Conservation (phyloP, 1,140 invertebrate genomes). For the Oryctes rhinoceros region DNA sequence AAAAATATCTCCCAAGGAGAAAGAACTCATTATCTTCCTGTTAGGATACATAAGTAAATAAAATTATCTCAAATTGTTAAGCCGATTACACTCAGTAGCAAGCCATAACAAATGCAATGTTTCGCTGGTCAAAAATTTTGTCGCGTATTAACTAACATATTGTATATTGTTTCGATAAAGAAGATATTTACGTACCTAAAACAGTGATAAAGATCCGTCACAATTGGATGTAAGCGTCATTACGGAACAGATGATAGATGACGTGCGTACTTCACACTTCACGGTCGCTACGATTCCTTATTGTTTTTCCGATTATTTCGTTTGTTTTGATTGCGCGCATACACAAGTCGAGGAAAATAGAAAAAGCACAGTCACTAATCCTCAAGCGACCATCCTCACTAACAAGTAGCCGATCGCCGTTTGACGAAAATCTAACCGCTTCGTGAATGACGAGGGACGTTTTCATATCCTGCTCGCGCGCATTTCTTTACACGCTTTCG, state of each 20-base stretch:
- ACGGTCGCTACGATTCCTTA: too few relatives aligned
- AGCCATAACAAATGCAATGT: not conserved
- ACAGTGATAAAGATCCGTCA: slow-evolving; percentile 5
- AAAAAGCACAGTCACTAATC: too few relatives aligned
- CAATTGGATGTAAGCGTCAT: not conserved
- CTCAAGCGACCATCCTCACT: not conserved
- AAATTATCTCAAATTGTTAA: not conserved
- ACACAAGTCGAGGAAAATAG: too few relatives aligned
- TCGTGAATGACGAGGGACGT: slow-evolving; percentile 2
- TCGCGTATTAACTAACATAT: not conserved
- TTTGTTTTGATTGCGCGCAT: too few relatives aligned
- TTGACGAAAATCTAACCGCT: not conserved
- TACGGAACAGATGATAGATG: not conserved
- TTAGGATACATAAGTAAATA: not conserved
- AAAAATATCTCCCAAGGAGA: not conserved
- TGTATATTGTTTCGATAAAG: too few relatives aligned
- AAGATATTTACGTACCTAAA: not conserved
- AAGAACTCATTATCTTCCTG: not conserved
- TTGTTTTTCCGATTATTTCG: too few relatives aligned
- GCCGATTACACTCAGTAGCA: not conserved
- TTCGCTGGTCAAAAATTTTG: not conserved
- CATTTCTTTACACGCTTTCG: not conserved
- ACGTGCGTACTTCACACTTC: not conserved
- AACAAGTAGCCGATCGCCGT: not conserved
- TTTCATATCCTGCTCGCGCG: not conserved